Base-by-base conservation (phyloP, 2,888 invertebrate species). In the Gortyna flavago region DNA sequence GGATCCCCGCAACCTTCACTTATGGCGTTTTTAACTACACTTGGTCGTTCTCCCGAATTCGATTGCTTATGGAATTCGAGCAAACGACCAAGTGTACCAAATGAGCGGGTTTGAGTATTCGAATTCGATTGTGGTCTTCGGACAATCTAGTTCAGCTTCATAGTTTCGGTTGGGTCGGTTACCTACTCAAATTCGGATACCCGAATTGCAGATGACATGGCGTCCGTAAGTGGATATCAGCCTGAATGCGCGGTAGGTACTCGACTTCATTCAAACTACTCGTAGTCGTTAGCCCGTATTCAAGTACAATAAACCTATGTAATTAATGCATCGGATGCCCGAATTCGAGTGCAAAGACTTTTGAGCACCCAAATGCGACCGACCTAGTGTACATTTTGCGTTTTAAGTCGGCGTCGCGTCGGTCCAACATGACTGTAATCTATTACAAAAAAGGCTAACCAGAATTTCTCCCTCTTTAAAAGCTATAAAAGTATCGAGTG, bases 381-480 rank as follows among this genome's bases (percentile, higher is more conserved):
- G 25, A 25, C 35, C 21, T 35, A 25, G 35, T 11, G 25, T 11
- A 62, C 21, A 44, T 41, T 41, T 32, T 35, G 21, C 32, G 35
- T 25, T 35, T 25, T 35, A 25, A 18, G 18, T 59, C 5, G n/a
- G n/a, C n/a, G n/a, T n/a, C n/a, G n/a, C n/a, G 6, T 3, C 6
- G 18, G 9, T 68, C 16, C 48, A 51, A 54, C 25, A 25, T 25
- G 44, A 44, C 44, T 67, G 32, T 35, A 64, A 35, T 69, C 18
- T 72, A 32, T 61, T 7, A 44, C 18, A 57, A 62, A 64, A 64
- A 70, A 44, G 2, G 7, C 94, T 91, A 76, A 96, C 96, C 75
- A 96, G 92, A 35, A 95, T 92, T 62, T 95, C 94, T 38, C 96
- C 96, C 83, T 96, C 96, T 87, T 96, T 96, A 78, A 95, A 95